Conservation (phyloP, 1,140 invertebrate species). For the Drosophila bifasciata region DNA sequence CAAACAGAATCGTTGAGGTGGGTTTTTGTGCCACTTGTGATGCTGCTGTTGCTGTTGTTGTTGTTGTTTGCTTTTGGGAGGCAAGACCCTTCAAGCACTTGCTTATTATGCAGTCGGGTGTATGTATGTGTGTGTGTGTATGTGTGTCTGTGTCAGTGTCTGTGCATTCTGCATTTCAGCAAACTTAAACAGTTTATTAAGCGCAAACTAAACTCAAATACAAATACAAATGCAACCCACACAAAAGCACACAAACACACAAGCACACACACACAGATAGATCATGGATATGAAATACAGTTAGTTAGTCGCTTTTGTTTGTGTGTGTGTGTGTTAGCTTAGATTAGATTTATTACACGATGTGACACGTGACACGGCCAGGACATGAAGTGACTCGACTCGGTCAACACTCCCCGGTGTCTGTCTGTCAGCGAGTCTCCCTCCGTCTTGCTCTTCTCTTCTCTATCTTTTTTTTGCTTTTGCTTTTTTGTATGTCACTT, state of each 20-base stretch:
- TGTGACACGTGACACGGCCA: too few species aligned
- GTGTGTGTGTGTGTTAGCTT: background rate
- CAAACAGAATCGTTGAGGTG: constrained; percentile 53
- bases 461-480: constrained; percentile 13
- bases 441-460: background rate
- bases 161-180: constrained; percentile 42
- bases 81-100: constrained; percentile 48
- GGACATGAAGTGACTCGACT: too few species aligned
- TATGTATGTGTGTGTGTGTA: constrained; percentile 27
- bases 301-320: background rate
- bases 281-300: background rate
- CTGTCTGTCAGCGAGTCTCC: background rate
- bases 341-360: constrained; percentile 23
- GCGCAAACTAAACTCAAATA: constrained; percentile 28
- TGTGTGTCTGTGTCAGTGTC: constrained; percentile 31
- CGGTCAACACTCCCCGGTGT: too few species aligned
- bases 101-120: constrained; percentile 49
- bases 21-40: constrained; percentile 35
- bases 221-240: constrained; percentile 1
- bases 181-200: constrained; percentile 66
- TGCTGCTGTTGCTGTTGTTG: constrained; percentile 22
- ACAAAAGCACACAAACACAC: constrained; percentile 5
- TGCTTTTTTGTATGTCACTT: constrained; percentile 11
- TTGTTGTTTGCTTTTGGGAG: constrained; percentile 45
- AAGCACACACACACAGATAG: background rate